Conservation (phyloP, 2,888 invertebrate genomes). For the Drosophila pullipes region DNA sequence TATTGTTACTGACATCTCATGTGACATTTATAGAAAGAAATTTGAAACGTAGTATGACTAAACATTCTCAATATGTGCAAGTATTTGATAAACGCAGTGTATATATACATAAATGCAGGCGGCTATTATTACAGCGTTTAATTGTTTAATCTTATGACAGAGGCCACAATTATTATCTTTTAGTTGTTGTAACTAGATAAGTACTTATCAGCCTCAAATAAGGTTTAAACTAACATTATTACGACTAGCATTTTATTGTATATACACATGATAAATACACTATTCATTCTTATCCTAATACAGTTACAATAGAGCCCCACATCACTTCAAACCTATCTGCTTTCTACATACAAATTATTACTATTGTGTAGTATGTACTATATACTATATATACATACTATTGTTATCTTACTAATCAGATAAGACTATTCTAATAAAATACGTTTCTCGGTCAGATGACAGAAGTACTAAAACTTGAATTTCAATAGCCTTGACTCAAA, state of each 20-base stretch:
- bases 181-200: not conserved
- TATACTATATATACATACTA: too few relatives aligned
- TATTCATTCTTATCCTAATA: not conserved
- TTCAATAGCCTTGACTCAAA: not conserved
- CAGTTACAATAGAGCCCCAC: not conserved
- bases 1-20: not conserved
- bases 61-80: not conserved
- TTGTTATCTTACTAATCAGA: not conserved
- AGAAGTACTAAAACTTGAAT: not conserved
- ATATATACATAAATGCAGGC: not conserved
- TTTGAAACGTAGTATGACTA: constrained; percentile 4
- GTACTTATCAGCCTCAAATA: not conserved
- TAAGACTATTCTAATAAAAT: too few relatives aligned
- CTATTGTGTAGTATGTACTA: too few relatives aligned
- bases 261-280: not conserved
- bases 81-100: not conserved
- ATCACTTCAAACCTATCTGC: too few relatives aligned
- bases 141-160: too few relatives aligned
- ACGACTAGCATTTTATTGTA: not conserved
- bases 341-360: not conserved
- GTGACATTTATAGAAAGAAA: not conserved
- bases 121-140: not conserved
- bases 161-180: not conserved
- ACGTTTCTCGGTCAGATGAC: too few relatives aligned
- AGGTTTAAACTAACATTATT: not conserved